Base-by-base conservation (phyloP, 2,113 vertebrate species). In the Rissa tridactyla region DNA sequence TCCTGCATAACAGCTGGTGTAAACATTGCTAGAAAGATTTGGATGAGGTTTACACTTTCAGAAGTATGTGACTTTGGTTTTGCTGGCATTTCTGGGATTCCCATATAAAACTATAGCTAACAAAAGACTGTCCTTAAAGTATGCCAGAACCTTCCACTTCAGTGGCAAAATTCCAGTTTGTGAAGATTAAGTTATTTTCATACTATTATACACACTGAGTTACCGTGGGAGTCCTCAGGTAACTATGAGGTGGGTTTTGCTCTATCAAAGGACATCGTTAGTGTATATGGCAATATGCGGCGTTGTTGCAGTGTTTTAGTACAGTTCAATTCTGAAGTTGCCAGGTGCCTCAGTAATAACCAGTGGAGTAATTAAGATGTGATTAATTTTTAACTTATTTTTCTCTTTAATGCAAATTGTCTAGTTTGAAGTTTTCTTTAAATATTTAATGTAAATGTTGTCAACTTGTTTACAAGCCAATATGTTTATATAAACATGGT, bases 401-500 rank as follows among this genome's bases (percentile, higher is more conserved):
- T 68, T 72, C 32, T 92, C 86, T 71, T 62, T 40, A 94, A 58
- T 54, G 81, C 23, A 29, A 51, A 76, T 79, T 60, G 61, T 79
- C 26, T 78, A 25, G 29, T 83, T 91, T 55, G 26, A 60, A 34
- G 16, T 51, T 85, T 55, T 94, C 69, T 85, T 93, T 65, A 60
- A 65, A 22, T 92, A 88, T 88, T 85, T 82, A 79, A 84, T 81
- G 68, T 81, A 54, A 82, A 65, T 69, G n/a, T 71, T 95, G 69
- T 87, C 57, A 76, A 88, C 27, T 86, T 92, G 66, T 93, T 93
- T 90, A 96, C 57, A 94, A 95, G 44, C 44, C 22, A n/a, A 36
- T 83, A 93, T 79, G 78, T 96, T 95, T 96, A 69, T 95, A 95
- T 96, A 94, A 96, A 95, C 49, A 87, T 46, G 36, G 11, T 91